phyloP scores from a whole-genome alignment of 2,797 vertebrate genomes.

The Passerculus sandwichensis region DNA sequence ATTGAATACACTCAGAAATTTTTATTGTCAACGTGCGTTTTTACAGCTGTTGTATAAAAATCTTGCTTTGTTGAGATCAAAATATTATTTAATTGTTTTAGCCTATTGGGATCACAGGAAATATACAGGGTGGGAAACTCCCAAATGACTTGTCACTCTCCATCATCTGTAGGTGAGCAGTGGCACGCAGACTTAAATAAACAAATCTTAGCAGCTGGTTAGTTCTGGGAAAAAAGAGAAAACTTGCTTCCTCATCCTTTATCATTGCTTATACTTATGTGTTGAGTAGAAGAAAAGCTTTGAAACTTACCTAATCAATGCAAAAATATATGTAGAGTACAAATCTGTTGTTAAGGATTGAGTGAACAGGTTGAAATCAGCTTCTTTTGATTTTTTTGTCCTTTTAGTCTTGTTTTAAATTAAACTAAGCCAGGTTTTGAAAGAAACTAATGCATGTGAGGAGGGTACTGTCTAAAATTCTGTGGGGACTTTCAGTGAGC shows the following conservation, averaged over 20 bases:
- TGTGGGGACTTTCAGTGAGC: background rate
- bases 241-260: constrained; percentile 13
- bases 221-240: background rate
- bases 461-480: background rate
- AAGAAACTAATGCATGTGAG: background rate
- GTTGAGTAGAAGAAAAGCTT: background rate
- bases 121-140: constrained; percentile 45
- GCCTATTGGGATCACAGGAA: constrained; percentile 59
- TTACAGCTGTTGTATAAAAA: constrained; percentile 64
- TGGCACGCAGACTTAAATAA: background rate
- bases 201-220: constrained; percentile 36
- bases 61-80: constrained; percentile 42
- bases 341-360: background rate
- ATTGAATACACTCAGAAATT: constrained; percentile 8
- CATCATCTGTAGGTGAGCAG: constrained; percentile 29
- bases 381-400: background rate
- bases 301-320: background rate
- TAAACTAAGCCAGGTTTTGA: background rate
- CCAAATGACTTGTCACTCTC: constrained; percentile 7
- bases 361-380: background rate
- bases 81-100: constrained; percentile 71
- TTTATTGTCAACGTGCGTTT: constrained; percentile 60
- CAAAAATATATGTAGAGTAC: background rate
- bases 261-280: background rate
- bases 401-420: background rate